Conservation (phyloP, 2,888 invertebrate species). For the Microchrysa polita region DNA sequence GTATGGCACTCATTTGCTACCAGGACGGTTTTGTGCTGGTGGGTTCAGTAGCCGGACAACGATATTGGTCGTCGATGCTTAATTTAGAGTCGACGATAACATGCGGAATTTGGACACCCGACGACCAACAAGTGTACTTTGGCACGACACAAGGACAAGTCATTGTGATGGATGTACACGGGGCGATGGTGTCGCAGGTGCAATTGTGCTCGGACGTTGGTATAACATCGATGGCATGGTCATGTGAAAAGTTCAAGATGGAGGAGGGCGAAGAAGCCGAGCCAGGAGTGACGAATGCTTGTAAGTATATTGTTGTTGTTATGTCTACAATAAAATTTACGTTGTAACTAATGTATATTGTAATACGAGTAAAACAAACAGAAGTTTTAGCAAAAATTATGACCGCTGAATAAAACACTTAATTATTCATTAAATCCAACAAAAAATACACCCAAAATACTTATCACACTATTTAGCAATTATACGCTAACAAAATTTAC, state of each 20-base stretch:
- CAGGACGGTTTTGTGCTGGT: conserved; percentile 98
- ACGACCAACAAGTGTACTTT: conserved; percentile 96
- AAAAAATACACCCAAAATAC: no score
- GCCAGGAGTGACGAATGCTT: conserved; percentile 68
- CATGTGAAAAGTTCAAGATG: conserved; percentile 98
- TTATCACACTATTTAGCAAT: no score
- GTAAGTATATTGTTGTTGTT: conserved; percentile 54
- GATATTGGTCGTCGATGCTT: conserved; percentile 98
- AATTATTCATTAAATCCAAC: no score
- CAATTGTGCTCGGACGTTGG: conserved; percentile 86
- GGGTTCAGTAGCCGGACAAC: conserved; percentile 95
- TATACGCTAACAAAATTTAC: no score
- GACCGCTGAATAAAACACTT: no score
- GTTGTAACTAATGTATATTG: no score
- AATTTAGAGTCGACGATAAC: conserved; percentile 93
- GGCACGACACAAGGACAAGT: conserved; percentile 95
- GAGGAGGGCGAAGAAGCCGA: conserved; percentile 87
- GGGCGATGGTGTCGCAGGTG: conserved; percentile 94
- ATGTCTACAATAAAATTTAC: no score
- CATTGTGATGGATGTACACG: conserved; percentile 96
- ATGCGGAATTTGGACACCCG: conserved; percentile 98
- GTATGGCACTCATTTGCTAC: conserved; percentile 98
- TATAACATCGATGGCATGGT: conserved; percentile 94
- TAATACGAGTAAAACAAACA: no score
- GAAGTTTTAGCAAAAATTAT: no score